A percentile compares a stretch with the other conserved stretches of the same genome.
Evolutionary conservation across 1,140 invertebrate species (phyloP).

Genomic region (Myzus persicae): DNA sequence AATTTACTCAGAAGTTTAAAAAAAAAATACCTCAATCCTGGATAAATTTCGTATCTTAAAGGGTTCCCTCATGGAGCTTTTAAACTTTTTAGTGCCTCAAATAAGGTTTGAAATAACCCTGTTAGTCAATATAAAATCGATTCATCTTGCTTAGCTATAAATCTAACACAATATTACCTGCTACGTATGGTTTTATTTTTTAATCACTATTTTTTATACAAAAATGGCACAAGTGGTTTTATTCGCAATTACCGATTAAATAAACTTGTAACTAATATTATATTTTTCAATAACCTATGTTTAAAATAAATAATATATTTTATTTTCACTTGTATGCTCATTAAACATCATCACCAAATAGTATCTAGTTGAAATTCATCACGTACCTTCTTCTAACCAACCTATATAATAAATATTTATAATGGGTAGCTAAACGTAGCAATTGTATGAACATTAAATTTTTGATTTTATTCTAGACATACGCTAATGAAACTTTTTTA

Average conservation of each 20-base stretch:
- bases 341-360: too few relatives aligned
- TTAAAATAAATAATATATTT: not conserved
- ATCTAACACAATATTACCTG: not conserved
- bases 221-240: slow-evolving; percentile 14
- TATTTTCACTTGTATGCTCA: too few relatives aligned
- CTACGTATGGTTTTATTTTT: not conserved
- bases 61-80: not conserved
- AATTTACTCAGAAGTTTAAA: not conserved
- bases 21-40: not conserved
- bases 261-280: slow-evolving; percentile 1
- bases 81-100: not conserved
- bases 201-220: not conserved
- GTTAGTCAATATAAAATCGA: not conserved
- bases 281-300: not conserved
- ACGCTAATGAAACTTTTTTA: not conserved
- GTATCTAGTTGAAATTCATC: too few relatives aligned
- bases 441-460: not conserved
- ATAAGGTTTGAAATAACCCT: not conserved
- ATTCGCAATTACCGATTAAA: not conserved
- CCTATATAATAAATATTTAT: too few relatives aligned
- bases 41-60: not conserved
- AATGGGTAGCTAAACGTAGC: not conserved
- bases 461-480: not conserved
- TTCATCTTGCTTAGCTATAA: not conserved
- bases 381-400: too few relatives aligned